A percentile compares a stretch with the other conserved stretches of the same genome.
phyloP scores from a whole-genome alignment of 92 coral and sea anemone species.

The Nematostella vectensis region DNA sequence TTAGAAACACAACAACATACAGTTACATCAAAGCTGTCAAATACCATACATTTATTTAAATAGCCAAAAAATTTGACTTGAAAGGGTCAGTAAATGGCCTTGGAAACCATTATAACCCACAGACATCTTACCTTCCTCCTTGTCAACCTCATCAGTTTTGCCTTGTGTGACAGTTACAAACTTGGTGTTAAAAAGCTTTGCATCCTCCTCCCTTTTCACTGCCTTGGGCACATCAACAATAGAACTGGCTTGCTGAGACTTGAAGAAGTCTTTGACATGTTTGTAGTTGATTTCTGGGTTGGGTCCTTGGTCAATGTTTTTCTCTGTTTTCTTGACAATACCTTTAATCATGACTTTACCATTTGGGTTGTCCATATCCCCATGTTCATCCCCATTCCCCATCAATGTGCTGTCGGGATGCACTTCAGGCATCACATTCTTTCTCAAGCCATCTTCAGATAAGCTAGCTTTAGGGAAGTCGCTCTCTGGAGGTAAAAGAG shows the following conservation, averaged over 20 bases:
- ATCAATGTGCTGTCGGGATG: background rate
- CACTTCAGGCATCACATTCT: background rate
- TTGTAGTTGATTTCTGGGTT: conserved; percentile 76
- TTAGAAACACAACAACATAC: too few species aligned
- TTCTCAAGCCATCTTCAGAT: background rate
- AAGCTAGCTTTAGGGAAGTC: background rate
- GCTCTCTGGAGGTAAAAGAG: background rate
- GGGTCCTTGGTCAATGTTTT: conserved; percentile 66
- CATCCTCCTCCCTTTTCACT: conserved; percentile 72
- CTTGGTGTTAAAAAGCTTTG: conserved; percentile 52
- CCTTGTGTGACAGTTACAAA: conserved; percentile 52
- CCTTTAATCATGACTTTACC: conserved; percentile 92
- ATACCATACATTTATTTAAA: too few species aligned
- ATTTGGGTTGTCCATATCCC: conserved; percentile 3
- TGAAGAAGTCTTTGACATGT: conserved; percentile 87
- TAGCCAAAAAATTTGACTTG: too few species aligned
- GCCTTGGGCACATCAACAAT: conserved; percentile 91
- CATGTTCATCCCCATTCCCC: background rate
- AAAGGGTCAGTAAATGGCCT: too few species aligned
- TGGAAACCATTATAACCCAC: too few species aligned
- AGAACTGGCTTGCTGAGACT: conserved; percentile 88
- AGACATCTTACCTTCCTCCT: conserved; percentile 63
- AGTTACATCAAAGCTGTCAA: too few species aligned
- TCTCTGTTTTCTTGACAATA: conserved; percentile 58
- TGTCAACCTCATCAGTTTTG: conserved; percentile 40